Conservation (phyloP, 2,113 vertebrate genomes). For the Gadus macrocephalus region DNA sequence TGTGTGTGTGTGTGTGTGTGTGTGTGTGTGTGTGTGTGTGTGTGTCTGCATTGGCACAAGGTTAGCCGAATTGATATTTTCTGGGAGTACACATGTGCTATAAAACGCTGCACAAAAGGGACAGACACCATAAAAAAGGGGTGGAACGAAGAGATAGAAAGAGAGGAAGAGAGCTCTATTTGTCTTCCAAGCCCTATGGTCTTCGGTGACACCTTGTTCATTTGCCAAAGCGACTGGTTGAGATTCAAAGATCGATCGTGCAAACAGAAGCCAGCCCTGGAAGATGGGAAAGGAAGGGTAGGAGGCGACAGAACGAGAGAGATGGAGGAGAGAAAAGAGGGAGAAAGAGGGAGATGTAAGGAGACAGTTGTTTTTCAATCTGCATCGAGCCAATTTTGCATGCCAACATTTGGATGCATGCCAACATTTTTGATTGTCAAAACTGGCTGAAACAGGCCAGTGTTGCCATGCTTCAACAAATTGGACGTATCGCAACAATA, state of each 20-base stretch:
- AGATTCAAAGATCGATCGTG: slow-evolving; percentile 63
- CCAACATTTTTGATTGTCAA: too few species aligned
- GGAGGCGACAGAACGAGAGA: background rate
- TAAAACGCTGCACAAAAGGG: too few species aligned
- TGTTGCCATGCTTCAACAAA: too few species aligned
- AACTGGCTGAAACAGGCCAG: too few species aligned
- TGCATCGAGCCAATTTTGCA: too few species aligned
- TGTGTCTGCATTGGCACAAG: background rate
- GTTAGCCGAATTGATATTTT: slow-evolving; percentile 7
- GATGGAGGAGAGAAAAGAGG: background rate
- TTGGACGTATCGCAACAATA: too few species aligned
- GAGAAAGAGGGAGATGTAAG: too few species aligned
- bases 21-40: slow-evolving; percentile 12
- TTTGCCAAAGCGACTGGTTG: slow-evolving; percentile 60
- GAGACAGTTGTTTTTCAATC: too few species aligned
- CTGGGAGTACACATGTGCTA: slow-evolving; percentile 2
- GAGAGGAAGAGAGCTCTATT: slow-evolving; percentile 17
- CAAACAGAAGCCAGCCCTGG: slow-evolving; percentile 47
- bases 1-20: background rate
- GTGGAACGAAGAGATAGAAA: background rate
- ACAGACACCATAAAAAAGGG: too few species aligned
- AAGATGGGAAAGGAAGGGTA: slow-evolving; percentile 13
- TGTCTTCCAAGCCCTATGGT: slow-evolving; percentile 50
- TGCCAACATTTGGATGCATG: too few species aligned
- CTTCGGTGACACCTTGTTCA: slow-evolving; percentile 66